A percentile compares a stretch with the other conserved stretches of the same genome.
Conservation (phyloP, 2,888 invertebrate species). For the Drosophila kambysellisi region DNA sequence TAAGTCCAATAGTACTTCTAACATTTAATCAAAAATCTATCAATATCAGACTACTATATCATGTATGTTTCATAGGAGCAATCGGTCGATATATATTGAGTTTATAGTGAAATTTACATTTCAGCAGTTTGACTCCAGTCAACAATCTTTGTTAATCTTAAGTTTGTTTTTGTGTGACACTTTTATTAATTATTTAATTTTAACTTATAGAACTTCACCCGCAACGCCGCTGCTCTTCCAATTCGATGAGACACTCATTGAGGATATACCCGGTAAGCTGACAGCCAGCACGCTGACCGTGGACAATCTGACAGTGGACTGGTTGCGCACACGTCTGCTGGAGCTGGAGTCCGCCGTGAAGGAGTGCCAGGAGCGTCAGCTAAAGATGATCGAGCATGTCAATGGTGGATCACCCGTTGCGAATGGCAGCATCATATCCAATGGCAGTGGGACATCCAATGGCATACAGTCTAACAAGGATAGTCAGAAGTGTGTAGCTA, state of each 20-base stretch:
- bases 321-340: slow-evolving; percentile 91
- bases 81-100: background rate
- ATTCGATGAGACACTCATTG: slow-evolving; percentile 94
- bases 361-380: slow-evolving; percentile 90
- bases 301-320: slow-evolving; percentile 96
- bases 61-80: background rate
- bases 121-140: background rate
- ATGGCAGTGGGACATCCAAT: slow-evolving; percentile 83
- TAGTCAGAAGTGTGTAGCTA: slow-evolving; percentile 79
- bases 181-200: background rate
- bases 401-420: slow-evolving; percentile 84
- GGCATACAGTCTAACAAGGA: slow-evolving; percentile 85
- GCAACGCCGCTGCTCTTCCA: slow-evolving; percentile 91
- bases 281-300: slow-evolving; percentile 95
- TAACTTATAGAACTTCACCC: slow-evolving; percentile 89
- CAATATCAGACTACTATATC: background rate
- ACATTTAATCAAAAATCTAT: background rate
- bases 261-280: slow-evolving; percentile 94
- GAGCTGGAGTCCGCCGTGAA: slow-evolving; percentile 93
- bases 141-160: background rate
- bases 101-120: background rate
- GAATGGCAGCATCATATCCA: slow-evolving; percentile 85
- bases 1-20: too few species aligned
- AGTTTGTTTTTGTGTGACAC: background rate
- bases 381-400: slow-evolving; percentile 86